Evolutionary conservation across 2,113 vertebrate species (phyloP), one percentile per base, ranked within the genome.

Genomic region (Phalacrocorax pelagicus): DNA sequence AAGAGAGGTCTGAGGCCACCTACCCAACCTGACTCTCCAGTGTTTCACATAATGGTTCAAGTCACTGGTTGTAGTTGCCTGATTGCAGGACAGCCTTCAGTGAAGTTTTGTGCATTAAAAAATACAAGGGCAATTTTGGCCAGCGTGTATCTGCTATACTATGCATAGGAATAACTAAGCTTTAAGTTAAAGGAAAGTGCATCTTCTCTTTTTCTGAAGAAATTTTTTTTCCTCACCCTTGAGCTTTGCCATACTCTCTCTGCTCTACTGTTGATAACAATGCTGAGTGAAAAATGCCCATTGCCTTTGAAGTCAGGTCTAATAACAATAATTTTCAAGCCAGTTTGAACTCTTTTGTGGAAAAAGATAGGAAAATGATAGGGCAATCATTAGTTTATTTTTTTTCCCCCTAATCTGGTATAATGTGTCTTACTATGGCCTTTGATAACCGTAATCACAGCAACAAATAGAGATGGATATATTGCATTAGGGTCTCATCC

Each of bases 371-470:
- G 34, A 51, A 93, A 89, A 75, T 57, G 26, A 75, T 82, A 81
- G 26, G 54, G 22, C 15, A 46, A 42, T 81, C 18, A 42, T 58
- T 40, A 44, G 19, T 61, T 87, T 77, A 38, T 77, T 81, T 78
- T n/a, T 46, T 15, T 16, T 2, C 14, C 12, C 26, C 15, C 36
- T 30, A 34, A 71, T 86, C 32, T 78, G 34, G 38, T 42, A 69
- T 79, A 72, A 63, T 38, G 15, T 46, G 10, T 84, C 69, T 91
- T 61, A 36, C 89, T 92, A 65, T 30, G 24, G 62, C 73, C 74
- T 94, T 90, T 92, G 84, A 85, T 81, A 86, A 81, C 40, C 1
- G 62, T 96, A 86, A 92, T 88, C 79, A 92, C 40, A 94, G 93
- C 93, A 96, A 91, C 86, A 94, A 57, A 69, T 57, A 81, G 67